Evolutionary conservation across 92 coral and sea anemone genomes (phyloP).

Genomic region (Scolanthus callimorphus): DNA sequence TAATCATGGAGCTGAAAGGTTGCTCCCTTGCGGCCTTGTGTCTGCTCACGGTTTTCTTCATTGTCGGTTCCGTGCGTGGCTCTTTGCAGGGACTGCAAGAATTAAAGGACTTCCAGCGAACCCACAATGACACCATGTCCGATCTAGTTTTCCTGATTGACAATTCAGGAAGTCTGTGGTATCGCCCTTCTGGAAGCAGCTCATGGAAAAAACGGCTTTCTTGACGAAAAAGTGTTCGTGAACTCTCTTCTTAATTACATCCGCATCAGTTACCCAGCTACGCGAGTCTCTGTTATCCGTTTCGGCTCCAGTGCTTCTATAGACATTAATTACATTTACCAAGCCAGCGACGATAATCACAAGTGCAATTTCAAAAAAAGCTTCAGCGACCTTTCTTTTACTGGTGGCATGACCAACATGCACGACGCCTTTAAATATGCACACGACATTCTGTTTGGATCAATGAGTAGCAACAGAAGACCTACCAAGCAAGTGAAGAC

Average conservation of each 20-base stretch:
- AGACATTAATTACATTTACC: slow-evolving; percentile 81
- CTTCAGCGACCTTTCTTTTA: slow-evolving; percentile 56
- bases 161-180: slow-evolving; percentile 82
- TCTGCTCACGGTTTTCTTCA: slow-evolving; percentile 1
- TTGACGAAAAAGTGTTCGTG: slow-evolving; percentile 90
- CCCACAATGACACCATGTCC: slow-evolving; percentile 66
- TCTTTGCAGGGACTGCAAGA: slow-evolving; percentile 53
- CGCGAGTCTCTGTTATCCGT: slow-evolving; percentile 86
- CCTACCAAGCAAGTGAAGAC: slow-evolving; percentile 77
- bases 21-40: too few species aligned
- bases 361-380: slow-evolving; percentile 83
- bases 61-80: background rate
- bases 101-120: slow-evolving; percentile 60
- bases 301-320: slow-evolving; percentile 73
- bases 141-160: slow-evolving; percentile 90
- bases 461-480: slow-evolving; percentile 59
- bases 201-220: slow-evolving; percentile 75
- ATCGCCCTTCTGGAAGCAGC: slow-evolving; percentile 1
- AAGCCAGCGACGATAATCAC: slow-evolving; percentile 57
- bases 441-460: slow-evolving; percentile 65
- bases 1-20: too few species aligned
- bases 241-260: slow-evolving; percentile 65
- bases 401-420: slow-evolving; percentile 85
- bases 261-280: slow-evolving; percentile 65
- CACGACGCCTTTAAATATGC: slow-evolving; percentile 76